These are phyloP conservation scores for Patella ulyssiponensis DNA, from an alignment of 2,888 invertebrate genomes.

Conservation along the genomic window DNA sequence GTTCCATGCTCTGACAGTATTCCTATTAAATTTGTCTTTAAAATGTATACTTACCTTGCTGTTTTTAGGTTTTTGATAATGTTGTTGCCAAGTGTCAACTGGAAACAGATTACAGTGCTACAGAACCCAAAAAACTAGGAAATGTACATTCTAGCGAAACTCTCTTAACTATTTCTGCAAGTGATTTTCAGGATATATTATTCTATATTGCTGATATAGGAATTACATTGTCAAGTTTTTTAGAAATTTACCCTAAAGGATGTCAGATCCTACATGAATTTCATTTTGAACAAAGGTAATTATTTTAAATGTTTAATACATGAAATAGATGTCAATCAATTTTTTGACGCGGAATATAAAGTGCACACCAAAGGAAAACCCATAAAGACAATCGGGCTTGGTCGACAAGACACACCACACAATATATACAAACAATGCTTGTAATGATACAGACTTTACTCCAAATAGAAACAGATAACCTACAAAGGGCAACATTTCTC, in stretches of 20 bases:
- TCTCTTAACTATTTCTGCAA: conserved; percentile 57
- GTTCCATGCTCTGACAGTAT: too few species aligned
- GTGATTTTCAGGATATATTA: conserved; percentile 78
- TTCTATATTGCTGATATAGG: conserved; percentile 81
- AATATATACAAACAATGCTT: too few species aligned
- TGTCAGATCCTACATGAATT: conserved; percentile 76
- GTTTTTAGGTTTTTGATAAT: conserved; percentile 71
- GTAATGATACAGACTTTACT: too few species aligned
- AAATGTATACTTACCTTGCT: conserved; percentile 14
- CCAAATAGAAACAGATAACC: too few species aligned
- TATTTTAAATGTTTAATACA: background rate
- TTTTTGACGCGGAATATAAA: too few species aligned
- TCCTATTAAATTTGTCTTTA: too few species aligned
- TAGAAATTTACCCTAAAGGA: conserved; percentile 79
- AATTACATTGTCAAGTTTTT: conserved; percentile 79
- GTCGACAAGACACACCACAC: too few species aligned
- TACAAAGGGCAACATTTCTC: too few species aligned
- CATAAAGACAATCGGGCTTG: too few species aligned
- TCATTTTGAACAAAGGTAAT: conserved; percentile 70
- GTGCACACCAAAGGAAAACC: too few species aligned
- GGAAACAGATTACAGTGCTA: conserved; percentile 28
- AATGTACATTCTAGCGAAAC: conserved; percentile 23
- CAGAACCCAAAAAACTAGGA: conserved; percentile 59
- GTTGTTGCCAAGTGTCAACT: conserved; percentile 63
- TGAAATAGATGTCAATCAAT: too few species aligned